Percentiles rank a stretch among this genome's conserved stretches.
Evolutionary conservation across 2,797 vertebrate genomes (phyloP).

Genomic region (Melanogrammus aeglefinus): DNA sequence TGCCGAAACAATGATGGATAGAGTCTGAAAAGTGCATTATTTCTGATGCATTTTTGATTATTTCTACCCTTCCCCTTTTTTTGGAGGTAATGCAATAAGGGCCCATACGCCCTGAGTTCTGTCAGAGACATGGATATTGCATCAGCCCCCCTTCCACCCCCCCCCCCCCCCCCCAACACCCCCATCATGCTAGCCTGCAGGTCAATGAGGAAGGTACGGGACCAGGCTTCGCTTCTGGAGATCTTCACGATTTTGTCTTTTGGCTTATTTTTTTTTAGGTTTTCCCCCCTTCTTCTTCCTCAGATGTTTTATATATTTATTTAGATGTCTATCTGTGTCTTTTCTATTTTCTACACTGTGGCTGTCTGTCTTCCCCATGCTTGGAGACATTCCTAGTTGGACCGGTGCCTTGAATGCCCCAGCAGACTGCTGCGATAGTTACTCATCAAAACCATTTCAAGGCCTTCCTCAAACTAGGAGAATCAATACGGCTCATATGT

Average conservation of each 20-base stretch:
- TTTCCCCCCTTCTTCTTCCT: slow-evolving; percentile 28
- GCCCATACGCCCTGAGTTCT: slow-evolving; percentile 70
- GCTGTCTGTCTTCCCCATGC: slow-evolving; percentile 64
- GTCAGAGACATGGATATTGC: slow-evolving; percentile 74
- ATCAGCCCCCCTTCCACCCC: slow-evolving; percentile 64
- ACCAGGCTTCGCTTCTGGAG: slow-evolving; percentile 64
- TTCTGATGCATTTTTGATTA: slow-evolving; percentile 80
- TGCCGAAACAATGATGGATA: slow-evolving; percentile 82
- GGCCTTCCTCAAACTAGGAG: slow-evolving; percentile 74
- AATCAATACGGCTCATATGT: slow-evolving; percentile 73
- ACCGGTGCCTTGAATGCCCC: slow-evolving; percentile 63
- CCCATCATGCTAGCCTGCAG: slow-evolving; percentile 4
- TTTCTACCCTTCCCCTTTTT: slow-evolving; percentile 73
- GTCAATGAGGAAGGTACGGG: slow-evolving; percentile 37
- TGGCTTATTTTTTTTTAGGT: slow-evolving; percentile 20
- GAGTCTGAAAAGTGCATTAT: slow-evolving; percentile 82
- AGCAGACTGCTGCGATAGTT: slow-evolving; percentile 60
- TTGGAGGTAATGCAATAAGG: slow-evolving; percentile 73
- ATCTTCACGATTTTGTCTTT: neutral
- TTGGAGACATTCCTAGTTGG: slow-evolving; percentile 71
- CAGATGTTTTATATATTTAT: slow-evolving; percentile 50
- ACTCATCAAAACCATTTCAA: slow-evolving; percentile 72
- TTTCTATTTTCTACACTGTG: slow-evolving; percentile 71
- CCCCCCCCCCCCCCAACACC: slow-evolving; percentile 25
- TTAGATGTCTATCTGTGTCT: slow-evolving; percentile 44